Base-by-base conservation (phyloP, 2,797 vertebrate genomes). In the Leptodactylus fallax region DNA sequence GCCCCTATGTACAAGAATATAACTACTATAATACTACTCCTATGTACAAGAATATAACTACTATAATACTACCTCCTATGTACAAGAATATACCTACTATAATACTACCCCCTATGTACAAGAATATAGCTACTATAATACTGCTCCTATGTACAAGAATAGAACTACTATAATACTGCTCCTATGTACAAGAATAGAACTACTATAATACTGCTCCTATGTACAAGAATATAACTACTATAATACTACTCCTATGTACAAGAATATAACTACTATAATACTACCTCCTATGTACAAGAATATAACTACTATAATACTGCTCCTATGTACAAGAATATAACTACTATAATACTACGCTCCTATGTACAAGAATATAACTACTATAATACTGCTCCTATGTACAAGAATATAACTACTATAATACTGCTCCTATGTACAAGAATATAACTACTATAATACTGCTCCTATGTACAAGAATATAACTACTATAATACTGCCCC, bases 231-330 rank as follows among this genome's bases (percentile, higher is more conserved):
- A 71, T 71, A 36, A 71, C 67, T 71, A 45, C 67, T 36, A 71
- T 71, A 17, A 71, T 71, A 17, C 67, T 65, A n/a, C 63, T 14
- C 63, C 67, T 71, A 71, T 36, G 17, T 36, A 71, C 67, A 45
- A 19, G 65, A 69, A 69, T 69, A 69, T 69, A 69, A 69, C 65
- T 69, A 69, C 25, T 69, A 69, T 69, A 69, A 69, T 69, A 69
- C 12, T 69, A 25, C 65, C 49, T 5, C 63, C 63, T 25, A 23
- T 65, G n/a, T 65, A 65, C 63, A 65, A 65, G 63, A 65, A 65
- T 65, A 65, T 65, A 65, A 65, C 63, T 65, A 65, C 63, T 65
- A 65, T 65, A 65, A 25, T 65, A 65, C 65, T 69, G 25, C 65
- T 16, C 65, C 65, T 16, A 69, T 65, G 10, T 65, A 65, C 63